A percentile compares a stretch with the other conserved stretches of the same genome.
Conservation (phyloP, 2,888 invertebrate genomes). For the Chironomus riparius region DNA sequence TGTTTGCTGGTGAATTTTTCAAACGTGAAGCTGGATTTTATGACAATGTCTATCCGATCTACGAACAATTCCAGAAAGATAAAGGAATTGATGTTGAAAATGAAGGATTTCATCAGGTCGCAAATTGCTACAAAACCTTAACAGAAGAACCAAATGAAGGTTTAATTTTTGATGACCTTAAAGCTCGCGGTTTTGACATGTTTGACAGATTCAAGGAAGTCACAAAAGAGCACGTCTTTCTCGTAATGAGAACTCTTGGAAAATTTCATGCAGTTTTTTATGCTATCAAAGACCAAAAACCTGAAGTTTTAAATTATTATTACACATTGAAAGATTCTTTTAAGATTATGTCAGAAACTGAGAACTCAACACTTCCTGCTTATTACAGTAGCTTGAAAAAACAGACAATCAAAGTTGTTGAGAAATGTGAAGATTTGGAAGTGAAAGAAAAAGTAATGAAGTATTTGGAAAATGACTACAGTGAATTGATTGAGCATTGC, state of each 20-base stretch:
- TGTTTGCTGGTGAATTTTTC: conserved; percentile 36
- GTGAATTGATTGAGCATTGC: conserved; percentile 10
- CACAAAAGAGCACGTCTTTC: conserved; percentile 37
- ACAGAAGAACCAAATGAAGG: conserved; percentile 40
- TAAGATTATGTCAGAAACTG: conserved; percentile 31
- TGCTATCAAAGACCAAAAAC: conserved; percentile 38
- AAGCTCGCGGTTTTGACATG: conserved; percentile 40
- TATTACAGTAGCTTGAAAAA: conserved; percentile 34
- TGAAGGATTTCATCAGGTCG: conserved; percentile 34
- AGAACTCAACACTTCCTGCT: conserved; percentile 29
- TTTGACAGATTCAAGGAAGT: conserved; percentile 41
- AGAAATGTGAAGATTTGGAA: conserved; percentile 30
- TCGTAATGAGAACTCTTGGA: conserved; percentile 42
- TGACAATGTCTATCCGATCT: conserved; percentile 35
- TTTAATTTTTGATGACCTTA: conserved; percentile 45
- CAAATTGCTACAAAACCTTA: conserved; percentile 32
- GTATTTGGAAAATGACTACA: conserved; percentile 29
- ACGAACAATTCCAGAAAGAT: conserved; percentile 33
- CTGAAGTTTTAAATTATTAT: conserved; percentile 32
- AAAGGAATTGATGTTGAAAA: conserved; percentile 31
- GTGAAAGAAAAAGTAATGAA: conserved; percentile 30
- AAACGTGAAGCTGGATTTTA: conserved; percentile 36
- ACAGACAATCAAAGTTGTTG: neutral
- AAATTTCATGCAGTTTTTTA: conserved; percentile 45
- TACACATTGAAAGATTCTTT: conserved; percentile 34